Evolutionary conservation across 1,140 invertebrate species (phyloP), one percentile per base, ranked within the genome.

Genomic region (Dendroctonus ponderosae): DNA sequence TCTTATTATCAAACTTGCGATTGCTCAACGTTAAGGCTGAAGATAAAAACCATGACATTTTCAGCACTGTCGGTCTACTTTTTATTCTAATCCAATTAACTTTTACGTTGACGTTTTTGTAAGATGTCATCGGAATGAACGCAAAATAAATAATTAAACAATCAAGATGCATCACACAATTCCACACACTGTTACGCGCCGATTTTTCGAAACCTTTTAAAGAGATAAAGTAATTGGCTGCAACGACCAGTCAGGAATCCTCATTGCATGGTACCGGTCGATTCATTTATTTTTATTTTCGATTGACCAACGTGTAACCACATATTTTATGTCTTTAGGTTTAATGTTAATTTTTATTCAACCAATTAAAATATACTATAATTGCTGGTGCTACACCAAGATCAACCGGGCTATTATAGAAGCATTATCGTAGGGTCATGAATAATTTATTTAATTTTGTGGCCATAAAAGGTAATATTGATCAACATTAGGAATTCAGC

Each of bases 51-150:
- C 48, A 41, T 62, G 60, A 52, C 60, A 62, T 62, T 62, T 62
- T 51, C 54, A 57, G 15, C 38, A 51, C 40, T 52, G 41, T 62
- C 50, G 60, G 41, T 62, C 60, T 40, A 62, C 60, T 62, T 62
- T 62, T 62, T 62, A 62, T 62, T 52, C 50, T 62, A 62, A 62
- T 62, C 40, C 61, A 63, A 63, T 63, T 63, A 63, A 43, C 61
- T 46, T 44, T 63, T 42, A 42, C 58, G 12, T 41, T 41, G 48
- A 40, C 7, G 40, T 58, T 43, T 58, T 58, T 58, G 56, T 43
- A 39, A 60, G 12, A 60, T 52, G 38, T 40, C 11, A 51, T 43
- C 12, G 42, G 41, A 52, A n/a, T 7, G 12, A 5, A 9, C 12
- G 40, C 26, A 12, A 12, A 54, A 63, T 54, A 51, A 6, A 63